Evolutionary conservation across 2,888 invertebrate species (phyloP), one percentile per base, ranked within the genome.

Genomic region (Fissipunctia ypsillon): DNA sequence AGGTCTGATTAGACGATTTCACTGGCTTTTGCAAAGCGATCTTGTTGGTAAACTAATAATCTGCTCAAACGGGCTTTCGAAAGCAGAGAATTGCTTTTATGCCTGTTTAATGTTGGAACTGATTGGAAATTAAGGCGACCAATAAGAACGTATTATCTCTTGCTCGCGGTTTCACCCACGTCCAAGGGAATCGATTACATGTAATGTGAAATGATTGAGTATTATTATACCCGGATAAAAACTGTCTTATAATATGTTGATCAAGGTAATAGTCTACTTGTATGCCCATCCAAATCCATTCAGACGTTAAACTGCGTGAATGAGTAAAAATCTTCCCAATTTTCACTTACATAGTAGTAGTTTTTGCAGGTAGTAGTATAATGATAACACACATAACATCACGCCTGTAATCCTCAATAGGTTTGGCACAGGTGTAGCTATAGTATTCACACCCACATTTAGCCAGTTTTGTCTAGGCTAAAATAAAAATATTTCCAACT

Each of bases 1-100:
- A 45, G 52, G 19, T 43, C 31, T 63, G n/a, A 74, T 81, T 50
- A 74, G 5, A 38, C 50, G 19, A 63, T 31, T 35, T 75, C 74
- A 81, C 78, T 74, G 64, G 59, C 28, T 63, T 71, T 50, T 48
- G 43, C 25, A 56, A 50, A 12, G 1, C 45, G 28, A 72, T 61
- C 52, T 64, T 56, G 43, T 12, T 78, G 25, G 43, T 60, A 48
- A 59, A 60, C 41, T 45, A 64, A 64, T 76, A 60, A 66, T 66
- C 69, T 59, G 5, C 38, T 25, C 38, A 31, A 60, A 66, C 16
- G 16, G 35, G 43, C 9, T 56, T 31, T 31, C 2, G 31, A 60
- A 25, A n/a, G 10, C 35, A 9, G n/a, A 14, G 3, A 28, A 31
- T 66, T 66, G 25, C 9, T 6, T 19, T 35, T 6, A 61, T 52